Evolutionary conservation across 2,797 vertebrate species (phyloP).

Genomic region (Pseudopleuronectes americanus): DNA sequence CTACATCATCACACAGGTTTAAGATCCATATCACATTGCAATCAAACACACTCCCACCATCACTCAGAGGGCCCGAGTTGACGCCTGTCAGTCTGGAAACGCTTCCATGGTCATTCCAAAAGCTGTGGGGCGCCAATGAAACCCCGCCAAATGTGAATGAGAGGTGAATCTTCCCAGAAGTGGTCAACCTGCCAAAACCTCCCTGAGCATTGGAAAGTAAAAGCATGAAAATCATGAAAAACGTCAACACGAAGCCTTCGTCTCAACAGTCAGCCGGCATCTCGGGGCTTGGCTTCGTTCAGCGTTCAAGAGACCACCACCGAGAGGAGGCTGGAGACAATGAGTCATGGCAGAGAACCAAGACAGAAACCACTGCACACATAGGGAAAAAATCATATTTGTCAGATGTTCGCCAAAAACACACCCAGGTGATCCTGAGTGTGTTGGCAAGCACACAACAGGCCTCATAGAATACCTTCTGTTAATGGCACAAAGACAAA

Average conservation of each 20-base stretch:
- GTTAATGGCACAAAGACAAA: constrained; percentile 31
- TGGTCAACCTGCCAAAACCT: constrained; percentile 54
- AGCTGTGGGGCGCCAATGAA: constrained; percentile 57
- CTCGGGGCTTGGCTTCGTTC: constrained; percentile 45
- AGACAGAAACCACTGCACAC: constrained; percentile 46
- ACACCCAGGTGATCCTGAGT: constrained; percentile 22
- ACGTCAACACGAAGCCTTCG: constrained; percentile 21
- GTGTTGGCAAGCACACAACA: constrained; percentile 43
- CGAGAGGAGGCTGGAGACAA: constrained; percentile 45
- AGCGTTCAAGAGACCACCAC: constrained; percentile 29
- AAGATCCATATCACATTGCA: constrained; percentile 27
- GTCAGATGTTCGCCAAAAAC: constrained; percentile 44
- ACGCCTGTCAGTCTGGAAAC: constrained; percentile 74
- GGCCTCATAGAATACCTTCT: constrained; percentile 13
- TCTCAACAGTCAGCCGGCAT: constrained; percentile 30
- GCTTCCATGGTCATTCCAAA: constrained; percentile 63
- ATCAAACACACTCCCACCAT: constrained; percentile 52
- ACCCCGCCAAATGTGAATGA: constrained; percentile 50
- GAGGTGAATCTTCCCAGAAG: constrained; percentile 57
- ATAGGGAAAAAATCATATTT: constrained; percentile 29
- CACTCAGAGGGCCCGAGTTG: constrained; percentile 52
- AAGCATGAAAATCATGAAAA: constrained; percentile 42
- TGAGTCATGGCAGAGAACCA: constrained; percentile 43
- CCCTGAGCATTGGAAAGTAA: constrained; percentile 14
- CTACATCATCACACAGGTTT: constrained; percentile 24